A percentile compares a stretch with the other conserved stretches of the same genome.
Evolutionary conservation across 2,888 invertebrate species (phyloP).

Genomic region (Auanema sp.): DNA sequence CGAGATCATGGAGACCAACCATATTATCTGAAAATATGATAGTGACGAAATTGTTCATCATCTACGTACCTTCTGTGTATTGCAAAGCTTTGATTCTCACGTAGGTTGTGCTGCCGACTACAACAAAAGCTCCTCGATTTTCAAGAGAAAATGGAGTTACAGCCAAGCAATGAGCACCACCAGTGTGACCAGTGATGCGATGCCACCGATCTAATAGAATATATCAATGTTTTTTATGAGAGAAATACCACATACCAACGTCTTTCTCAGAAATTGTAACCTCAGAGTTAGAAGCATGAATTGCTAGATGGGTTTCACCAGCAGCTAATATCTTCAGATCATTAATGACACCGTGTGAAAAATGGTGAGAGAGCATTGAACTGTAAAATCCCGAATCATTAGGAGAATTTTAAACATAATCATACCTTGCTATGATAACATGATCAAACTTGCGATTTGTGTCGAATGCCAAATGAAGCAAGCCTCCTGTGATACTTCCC

Average conservation of each 20-base stretch:
- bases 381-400: constrained; percentile 12
- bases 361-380: constrained; percentile 31
- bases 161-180: constrained; percentile 37
- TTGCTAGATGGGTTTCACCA: constrained; percentile 32
- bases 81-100: constrained; percentile 38
- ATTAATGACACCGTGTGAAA: constrained; percentile 30
- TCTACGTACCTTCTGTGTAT: constrained; percentile 30
- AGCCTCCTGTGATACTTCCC: constrained; percentile 40
- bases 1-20: constrained; percentile 39
- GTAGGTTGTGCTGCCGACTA: constrained; percentile 31
- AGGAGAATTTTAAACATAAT: background rate
- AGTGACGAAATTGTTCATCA: background rate
- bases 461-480: constrained; percentile 40
- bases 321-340: constrained; percentile 32
- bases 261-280: constrained; percentile 41
- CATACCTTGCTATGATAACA: constrained; percentile 26
- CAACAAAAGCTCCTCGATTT: constrained; percentile 35
- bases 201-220: constrained; percentile 35
- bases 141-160: constrained; percentile 34
- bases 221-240: background rate
- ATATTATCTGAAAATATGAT: constrained; percentile 25
- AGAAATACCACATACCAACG: constrained; percentile 17
- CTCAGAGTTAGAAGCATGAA: constrained; percentile 33
- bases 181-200: constrained; percentile 37
- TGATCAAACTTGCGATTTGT: constrained; percentile 32